Evolutionary conservation across 2,113 vertebrate genomes (phyloP).

Genomic region (Anser brachyrhynchus): DNA sequence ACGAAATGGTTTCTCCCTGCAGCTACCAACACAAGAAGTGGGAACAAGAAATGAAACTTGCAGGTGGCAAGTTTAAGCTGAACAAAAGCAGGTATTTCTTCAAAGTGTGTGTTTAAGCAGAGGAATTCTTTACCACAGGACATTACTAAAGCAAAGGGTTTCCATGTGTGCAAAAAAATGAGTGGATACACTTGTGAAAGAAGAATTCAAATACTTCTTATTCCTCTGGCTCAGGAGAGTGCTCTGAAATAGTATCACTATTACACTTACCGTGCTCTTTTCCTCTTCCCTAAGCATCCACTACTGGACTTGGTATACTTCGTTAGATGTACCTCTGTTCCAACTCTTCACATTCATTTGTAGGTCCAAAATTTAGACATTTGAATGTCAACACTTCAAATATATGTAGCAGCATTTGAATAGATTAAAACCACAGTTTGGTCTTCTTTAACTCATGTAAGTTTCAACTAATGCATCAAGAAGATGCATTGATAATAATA

Average conservation of each 20-base stretch:
- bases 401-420: neutral
- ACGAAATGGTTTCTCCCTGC: neutral
- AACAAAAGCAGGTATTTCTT: neutral
- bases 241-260: neutral
- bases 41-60: neutral
- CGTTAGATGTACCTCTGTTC: neutral
- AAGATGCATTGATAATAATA: neutral
- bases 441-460: neutral
- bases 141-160: neutral
- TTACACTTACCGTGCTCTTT: neutral
- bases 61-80: neutral
- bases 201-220: neutral
- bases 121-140: neutral
- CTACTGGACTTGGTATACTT: neutral
- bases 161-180: rapidly evolving
- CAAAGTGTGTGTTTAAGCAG: neutral
- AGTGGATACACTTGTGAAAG: neutral
- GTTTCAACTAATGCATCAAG: neutral
- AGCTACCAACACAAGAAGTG: neutral
- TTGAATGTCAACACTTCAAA: neutral
- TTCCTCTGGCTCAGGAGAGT: neutral
- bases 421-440: neutral
- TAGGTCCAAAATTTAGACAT: neutral
- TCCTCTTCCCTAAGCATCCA: neutral
- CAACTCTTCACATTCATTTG: neutral